Evolutionary conservation across 1,140 invertebrate genomes (phyloP).

Genomic region (Papilio helenus): DNA sequence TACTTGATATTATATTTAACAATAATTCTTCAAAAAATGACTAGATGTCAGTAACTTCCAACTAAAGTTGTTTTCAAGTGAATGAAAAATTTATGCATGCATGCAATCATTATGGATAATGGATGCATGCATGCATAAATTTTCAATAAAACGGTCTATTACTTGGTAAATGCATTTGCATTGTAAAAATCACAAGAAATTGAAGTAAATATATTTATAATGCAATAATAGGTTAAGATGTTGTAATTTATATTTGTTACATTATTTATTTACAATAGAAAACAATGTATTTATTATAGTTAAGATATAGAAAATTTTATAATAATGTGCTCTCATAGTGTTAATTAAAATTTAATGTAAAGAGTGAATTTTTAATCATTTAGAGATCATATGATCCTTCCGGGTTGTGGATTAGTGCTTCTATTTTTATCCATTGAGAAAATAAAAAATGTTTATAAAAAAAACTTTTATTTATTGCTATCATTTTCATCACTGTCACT

Average conservation of each 20-base stretch:
- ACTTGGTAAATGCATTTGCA: too few relatives aligned
- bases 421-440: conserved; percentile 4
- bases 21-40: too few relatives aligned
- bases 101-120: too few relatives aligned
- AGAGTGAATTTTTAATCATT: neutral
- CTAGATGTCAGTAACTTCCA: too few relatives aligned
- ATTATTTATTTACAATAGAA: conserved; percentile 17
- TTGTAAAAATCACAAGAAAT: neutral
- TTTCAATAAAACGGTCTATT: too few relatives aligned
- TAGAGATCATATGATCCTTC: neutral
- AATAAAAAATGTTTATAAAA: conserved; percentile 9
- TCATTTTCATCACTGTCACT: conserved; percentile 48
- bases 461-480: conserved; percentile 40
- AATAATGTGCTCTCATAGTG: neutral
- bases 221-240: neutral
- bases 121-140: too few relatives aligned
- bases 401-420: neutral
- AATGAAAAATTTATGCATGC: too few relatives aligned
- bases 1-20: too few relatives aligned
- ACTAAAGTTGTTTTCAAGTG: too few relatives aligned
- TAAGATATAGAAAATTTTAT: conserved; percentile 1
- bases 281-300: neutral
- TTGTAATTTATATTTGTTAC: conserved; percentile 5
- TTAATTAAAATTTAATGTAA: too few relatives aligned
- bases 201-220: conserved; percentile 1